Evolutionary conservation across 2,113 vertebrate genomes (phyloP), one percentile per base, ranked within the genome.

Genomic region (Phrynosoma platyrhinos): DNA sequence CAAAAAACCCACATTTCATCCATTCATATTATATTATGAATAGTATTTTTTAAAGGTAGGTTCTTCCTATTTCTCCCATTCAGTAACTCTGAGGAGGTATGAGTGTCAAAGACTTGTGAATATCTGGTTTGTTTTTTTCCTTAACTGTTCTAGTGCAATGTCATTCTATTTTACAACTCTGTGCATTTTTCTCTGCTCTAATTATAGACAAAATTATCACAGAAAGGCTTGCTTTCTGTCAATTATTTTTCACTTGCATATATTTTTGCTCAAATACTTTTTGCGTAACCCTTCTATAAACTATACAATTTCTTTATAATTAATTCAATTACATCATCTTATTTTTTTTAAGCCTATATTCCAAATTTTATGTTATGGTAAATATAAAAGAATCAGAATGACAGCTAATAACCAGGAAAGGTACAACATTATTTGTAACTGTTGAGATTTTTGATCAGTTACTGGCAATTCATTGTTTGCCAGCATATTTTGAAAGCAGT

Each of bases 211-310:
- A 6, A 25, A 16, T 27, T 14, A 69, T 68, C 13, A 53, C 2
- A 68, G 27, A 12, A 75, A 62, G 58, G 25, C n/a, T 13, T 16
- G 12, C 36, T 58, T 23, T 2, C 13, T 13, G 55, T 79, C 27
- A 30, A 76, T 64, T 30, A 64, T 23, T 91, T 71, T 90, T 77
- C 55, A 82, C 58, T 85, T 92, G 20, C 7, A 92, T 66, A 71
- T 42, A 1, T 42, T 79, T 64, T 62, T 16, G 69, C 76, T 52
- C 52, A 52, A 68, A 75, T 76, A 27, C 13, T 30, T 7, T 14
- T 30, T 55, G 23, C 27, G 25, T 62, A 42, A 55, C 5, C 20
- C n/a, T 86, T 78, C 78, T 64, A 64, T 18, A 90, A 90, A 83
- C 32, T 74, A 79, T 16, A 23, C 8, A 30, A 85, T 9, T 52